Conservation (phyloP, 2,888 invertebrate genomes). For the Antitype chi region DNA sequence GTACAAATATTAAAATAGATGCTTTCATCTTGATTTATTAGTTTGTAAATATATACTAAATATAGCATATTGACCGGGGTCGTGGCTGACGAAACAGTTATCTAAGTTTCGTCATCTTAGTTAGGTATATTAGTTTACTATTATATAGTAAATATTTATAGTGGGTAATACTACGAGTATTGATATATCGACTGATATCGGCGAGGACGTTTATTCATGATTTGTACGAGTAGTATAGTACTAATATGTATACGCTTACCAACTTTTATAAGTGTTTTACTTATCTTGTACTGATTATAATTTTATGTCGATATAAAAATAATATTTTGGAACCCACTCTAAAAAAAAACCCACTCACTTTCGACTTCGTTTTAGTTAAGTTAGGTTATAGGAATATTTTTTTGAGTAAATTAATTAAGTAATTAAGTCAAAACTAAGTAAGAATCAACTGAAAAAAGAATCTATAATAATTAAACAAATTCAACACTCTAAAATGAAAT, state of each 20-base stretch:
- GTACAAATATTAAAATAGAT: background rate
- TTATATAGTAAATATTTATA: conserved; percentile 45
- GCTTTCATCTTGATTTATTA: conserved; percentile 44
- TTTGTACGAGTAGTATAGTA: background rate
- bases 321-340: too few species aligned
- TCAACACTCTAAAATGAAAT: too few species aligned
- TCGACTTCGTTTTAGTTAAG: too few species aligned
- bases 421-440: too few species aligned
- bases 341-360: too few species aligned
- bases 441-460: too few species aligned
- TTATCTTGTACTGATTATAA: background rate
- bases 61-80: conserved; percentile 47
- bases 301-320: too few species aligned
- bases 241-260: too few species aligned
- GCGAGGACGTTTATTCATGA: conserved; percentile 27
- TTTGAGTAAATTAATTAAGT: too few species aligned
- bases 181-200: conserved; percentile 18
- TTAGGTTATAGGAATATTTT: too few species aligned
- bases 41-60: conserved; percentile 10
- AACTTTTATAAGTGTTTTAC: too few species aligned
- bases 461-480: too few species aligned
- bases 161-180: conserved; percentile 19
- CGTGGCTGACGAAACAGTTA: conserved; percentile 75
- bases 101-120: conserved; percentile 75
- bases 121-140: conserved; percentile 32